phyloP scores from a whole-genome alignment of 2,888 invertebrate genomes.

The Caenorhabditis imperialis region DNA sequence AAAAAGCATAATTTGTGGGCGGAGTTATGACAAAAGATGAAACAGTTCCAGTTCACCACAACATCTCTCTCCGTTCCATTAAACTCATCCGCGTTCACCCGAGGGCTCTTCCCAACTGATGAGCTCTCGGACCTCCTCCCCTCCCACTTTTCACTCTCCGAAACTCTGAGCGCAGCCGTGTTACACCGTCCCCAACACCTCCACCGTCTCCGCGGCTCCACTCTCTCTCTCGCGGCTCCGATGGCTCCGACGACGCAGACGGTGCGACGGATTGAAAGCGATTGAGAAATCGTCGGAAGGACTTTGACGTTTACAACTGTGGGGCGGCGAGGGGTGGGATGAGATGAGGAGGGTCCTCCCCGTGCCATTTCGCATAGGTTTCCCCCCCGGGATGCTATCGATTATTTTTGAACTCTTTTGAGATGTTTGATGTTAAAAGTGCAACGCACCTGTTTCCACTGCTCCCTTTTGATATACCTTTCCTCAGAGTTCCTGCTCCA shows the following conservation, averaged over 20 bases:
- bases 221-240: constrained; percentile 11
- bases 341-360: constrained; percentile 9
- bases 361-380: not conserved
- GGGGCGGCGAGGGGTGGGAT: not conserved
- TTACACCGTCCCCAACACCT: constrained; percentile 54
- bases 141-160: constrained; percentile 17
- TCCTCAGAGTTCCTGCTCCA: too few species aligned
- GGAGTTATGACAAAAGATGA: too few species aligned
- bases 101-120: too few species aligned
- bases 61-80: too few species aligned
- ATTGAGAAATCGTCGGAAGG: constrained; percentile 10
- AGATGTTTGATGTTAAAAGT: constrained; percentile 16
- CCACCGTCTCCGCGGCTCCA: constrained; percentile 30
- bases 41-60: too few species aligned
- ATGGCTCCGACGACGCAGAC: constrained; percentile 34
- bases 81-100: too few species aligned
- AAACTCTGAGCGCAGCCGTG: constrained; percentile 50
- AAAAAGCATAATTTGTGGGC: too few species aligned
- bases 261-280: constrained; percentile 24
- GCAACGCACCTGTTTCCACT: constrained; percentile 32
- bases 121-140: constrained; percentile 16
- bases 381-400: constrained; percentile 3
- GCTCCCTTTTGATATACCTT: too few species aligned
- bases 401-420: constrained; percentile 13
- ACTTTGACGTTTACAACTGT: constrained; percentile 38